A percentile compares a stretch with the other conserved stretches of the same genome.
These are phyloP conservation scores for Pangasius larnaudii DNA, from an alignment of 2,797 vertebrate species.

Conservation along the genomic window DNA sequence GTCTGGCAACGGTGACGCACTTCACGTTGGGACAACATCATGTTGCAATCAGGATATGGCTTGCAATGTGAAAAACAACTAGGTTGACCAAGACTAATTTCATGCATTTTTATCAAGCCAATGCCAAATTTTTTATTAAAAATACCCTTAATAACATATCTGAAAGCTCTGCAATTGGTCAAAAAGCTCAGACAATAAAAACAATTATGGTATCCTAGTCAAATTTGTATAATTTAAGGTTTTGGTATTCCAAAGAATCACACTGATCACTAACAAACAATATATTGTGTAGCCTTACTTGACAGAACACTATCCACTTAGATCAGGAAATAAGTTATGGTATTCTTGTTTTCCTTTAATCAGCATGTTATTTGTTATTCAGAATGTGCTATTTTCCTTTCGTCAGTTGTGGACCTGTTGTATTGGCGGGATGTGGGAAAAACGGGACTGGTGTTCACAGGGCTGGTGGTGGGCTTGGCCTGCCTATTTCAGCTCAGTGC, in stretches of 20 bases:
- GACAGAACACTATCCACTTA: not conserved
- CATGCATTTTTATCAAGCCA: not conserved
- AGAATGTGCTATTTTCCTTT: not conserved
- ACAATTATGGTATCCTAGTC: not conserved
- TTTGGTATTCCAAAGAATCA: not conserved
- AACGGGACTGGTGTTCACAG: conserved; percentile 82
- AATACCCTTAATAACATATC: not conserved
- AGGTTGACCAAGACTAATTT: not conserved
- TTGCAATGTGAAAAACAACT: not conserved
- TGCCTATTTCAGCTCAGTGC: conserved; percentile 88
- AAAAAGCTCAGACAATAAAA: not conserved
- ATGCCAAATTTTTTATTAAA: not conserved
- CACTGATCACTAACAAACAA: not conserved
- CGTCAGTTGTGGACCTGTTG: conserved; percentile 81
- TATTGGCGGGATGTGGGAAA: conserved; percentile 82
- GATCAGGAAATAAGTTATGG: not conserved
- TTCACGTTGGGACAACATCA: not conserved
- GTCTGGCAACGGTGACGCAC: not conserved
- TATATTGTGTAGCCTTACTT: not conserved
- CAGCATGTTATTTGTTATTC: not conserved
- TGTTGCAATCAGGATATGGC: not conserved
- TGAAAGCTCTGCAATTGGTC: not conserved
- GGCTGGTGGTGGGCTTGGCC: conserved; percentile 82
- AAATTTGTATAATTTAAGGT: not conserved
- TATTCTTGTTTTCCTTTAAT: not conserved